Conservation (phyloP, 2,888 invertebrate genomes). For the Volucella inflata region DNA sequence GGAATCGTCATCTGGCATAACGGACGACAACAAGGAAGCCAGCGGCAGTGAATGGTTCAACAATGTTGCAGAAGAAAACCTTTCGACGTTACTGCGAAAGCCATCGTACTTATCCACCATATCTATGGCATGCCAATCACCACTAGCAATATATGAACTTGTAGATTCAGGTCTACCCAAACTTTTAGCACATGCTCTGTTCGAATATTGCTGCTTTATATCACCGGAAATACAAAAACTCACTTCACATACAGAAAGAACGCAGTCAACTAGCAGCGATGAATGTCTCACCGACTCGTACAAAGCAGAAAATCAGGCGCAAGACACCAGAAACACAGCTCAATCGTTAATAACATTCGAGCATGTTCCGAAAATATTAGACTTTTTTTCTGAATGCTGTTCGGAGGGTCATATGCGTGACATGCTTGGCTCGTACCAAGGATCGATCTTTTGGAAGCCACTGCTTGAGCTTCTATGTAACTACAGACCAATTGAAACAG, state of each 20-base stretch:
- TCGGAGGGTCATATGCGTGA: conserved; percentile 92
- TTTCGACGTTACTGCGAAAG: conserved; percentile 85
- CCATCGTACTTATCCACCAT: conserved; percentile 90
- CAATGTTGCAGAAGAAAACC: conserved; percentile 85
- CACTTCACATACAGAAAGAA: conserved; percentile 69
- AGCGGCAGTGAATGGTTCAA: conserved; percentile 86
- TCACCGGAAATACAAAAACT: conserved; percentile 78
- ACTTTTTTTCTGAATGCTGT: conserved; percentile 92
- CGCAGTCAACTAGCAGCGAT: conserved; percentile 67
- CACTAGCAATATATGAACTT: conserved; percentile 89
- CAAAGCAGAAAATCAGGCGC: conserved; percentile 81
- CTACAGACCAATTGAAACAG: conserved; percentile 84
- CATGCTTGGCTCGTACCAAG: conserved; percentile 93
- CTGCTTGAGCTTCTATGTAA: conserved; percentile 90
- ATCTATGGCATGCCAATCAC: conserved; percentile 92
- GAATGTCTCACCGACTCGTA: conserved; percentile 84
- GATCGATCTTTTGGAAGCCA: conserved; percentile 93
- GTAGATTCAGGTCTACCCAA: conserved; percentile 90
- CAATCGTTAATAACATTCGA: conserved; percentile 85
- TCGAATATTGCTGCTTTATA: conserved; percentile 82
- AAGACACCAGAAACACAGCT: conserved; percentile 59
- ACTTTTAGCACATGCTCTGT: conserved; percentile 87
- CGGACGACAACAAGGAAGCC: conserved; percentile 88
- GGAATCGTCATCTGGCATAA: conserved; percentile 84
- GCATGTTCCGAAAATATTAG: conserved; percentile 88